phyloP scores from a whole-genome alignment of 2,888 invertebrate genomes.

The Catocala sponsa region DNA sequence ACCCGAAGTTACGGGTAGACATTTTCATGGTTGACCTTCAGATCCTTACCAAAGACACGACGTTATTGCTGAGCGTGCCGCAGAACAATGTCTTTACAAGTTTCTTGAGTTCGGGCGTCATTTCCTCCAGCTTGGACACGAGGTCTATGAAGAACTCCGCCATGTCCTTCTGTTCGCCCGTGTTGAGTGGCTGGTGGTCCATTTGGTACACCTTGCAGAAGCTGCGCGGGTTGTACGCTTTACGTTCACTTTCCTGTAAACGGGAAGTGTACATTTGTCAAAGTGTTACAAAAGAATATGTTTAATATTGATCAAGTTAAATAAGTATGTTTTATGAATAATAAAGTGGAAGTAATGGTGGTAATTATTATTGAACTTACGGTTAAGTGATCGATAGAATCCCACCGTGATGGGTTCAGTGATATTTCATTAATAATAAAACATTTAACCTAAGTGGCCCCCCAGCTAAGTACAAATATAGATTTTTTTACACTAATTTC shows the following conservation, averaged over 20 bases:
- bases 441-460: too few relatives aligned
- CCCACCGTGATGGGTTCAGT: too few relatives aligned
- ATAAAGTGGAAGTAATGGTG: too few relatives aligned
- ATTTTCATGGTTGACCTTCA: too few relatives aligned
- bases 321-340: too few relatives aligned
- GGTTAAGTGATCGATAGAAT: too few relatives aligned
- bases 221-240: constrained; percentile 97
- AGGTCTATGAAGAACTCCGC: constrained; percentile 99
- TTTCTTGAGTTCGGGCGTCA: constrained; percentile 96
- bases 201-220: constrained; percentile 99
- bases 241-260: constrained; percentile 95
- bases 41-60: constrained; percentile 93
- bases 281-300: not conserved
- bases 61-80: constrained; percentile 97
- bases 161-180: constrained; percentile 99
- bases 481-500: too few relatives aligned
- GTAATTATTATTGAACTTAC: too few relatives aligned
- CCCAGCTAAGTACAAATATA: too few relatives aligned
- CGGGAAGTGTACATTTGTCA: not conserved
- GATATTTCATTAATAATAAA: too few relatives aligned
- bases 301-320: too few relatives aligned
- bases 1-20: too few relatives aligned
- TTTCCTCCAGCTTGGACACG: constrained; percentile 98
- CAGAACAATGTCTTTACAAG: constrained; percentile 97
- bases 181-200: constrained; percentile 98